Base-by-base conservation (phyloP, 2,113 vertebrate species). In the Aix galericulata region DNA sequence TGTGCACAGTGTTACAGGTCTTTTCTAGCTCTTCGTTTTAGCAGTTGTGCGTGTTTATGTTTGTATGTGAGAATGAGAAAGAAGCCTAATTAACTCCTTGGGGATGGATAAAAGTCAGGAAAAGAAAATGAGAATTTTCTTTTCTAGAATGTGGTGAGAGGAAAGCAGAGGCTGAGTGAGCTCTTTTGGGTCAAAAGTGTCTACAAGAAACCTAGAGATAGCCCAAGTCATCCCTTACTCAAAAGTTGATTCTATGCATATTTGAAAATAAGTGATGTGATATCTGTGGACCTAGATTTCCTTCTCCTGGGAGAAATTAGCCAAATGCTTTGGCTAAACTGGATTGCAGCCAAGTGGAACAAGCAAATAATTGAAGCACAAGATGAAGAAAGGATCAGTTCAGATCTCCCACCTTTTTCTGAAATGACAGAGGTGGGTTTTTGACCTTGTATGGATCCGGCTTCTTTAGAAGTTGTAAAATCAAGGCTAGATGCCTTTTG, bases 381-480 rank as follows among this genome's bases (percentile, higher is more conserved):
- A n/a, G 21, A 36, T 77, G 46, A 88, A 90, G 52, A 18, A 63
- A 87, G 80, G 16, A 78, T 86, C 34, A 71, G n/a, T 32, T 34
- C 29, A 12, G 6, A 15, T 59, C 20, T 83, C 13, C 9, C 4
- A 13, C 64, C 32, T 48, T 93, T 91, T 76, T 91, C 20, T 86
- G 55, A 92, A 91, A 16, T 1, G 5, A 71, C 13, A 77, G 27
- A 91, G 17, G 20, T 42, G 25, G 26, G 23, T 75, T 60, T 86
- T 90, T 91, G 53, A 62, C 13, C 29, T 86, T 81, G 22, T 59
- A 42, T 68, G 26, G 27, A 75, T 84, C 58, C 63, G 60, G 36
- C 32, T 11, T 84, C 34, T 83, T 85, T 75, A 92, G 76, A 93
- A 95, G 46, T 67, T 71, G 27, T 88, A 50, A 86, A 59, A 87